These are phyloP conservation scores for Astreopora myriophthalma DNA, from an alignment of 64 coral and sea anemone genomes.

Conservation along the genomic window DNA sequence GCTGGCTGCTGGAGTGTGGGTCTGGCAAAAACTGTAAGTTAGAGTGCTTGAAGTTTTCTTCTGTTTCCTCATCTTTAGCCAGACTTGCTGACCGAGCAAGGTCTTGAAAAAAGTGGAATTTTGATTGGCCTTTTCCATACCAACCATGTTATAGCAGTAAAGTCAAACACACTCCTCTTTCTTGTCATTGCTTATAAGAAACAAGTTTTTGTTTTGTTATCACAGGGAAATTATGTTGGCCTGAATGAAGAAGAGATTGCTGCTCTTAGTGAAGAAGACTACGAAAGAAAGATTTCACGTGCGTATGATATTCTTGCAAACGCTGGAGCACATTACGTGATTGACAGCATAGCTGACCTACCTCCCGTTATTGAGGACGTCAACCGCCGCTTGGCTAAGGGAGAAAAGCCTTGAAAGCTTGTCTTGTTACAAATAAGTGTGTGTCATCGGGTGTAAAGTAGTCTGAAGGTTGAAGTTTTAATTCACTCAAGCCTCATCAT, in stretches of 20 bases:
- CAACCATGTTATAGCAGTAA: no score
- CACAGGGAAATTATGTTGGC: slow-evolving; percentile 95
- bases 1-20: slow-evolving; percentile 98
- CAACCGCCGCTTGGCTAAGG: slow-evolving; percentile 85
- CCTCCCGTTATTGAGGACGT: slow-evolving; percentile 98
- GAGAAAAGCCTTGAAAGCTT: slow-evolving; percentile 83
- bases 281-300: slow-evolving; percentile 72
- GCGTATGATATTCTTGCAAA: slow-evolving; percentile 94
- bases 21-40: slow-evolving; percentile 97
- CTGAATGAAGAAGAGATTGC: slow-evolving; percentile 94
- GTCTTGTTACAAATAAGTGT: background rate
- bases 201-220: background rate
- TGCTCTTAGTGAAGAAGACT: slow-evolving; percentile 75
- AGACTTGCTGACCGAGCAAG: no score
- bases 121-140: no score
- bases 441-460: background rate
- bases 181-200: no score
- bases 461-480: no score
- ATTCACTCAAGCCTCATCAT: no score
- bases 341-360: slow-evolving; percentile 88
- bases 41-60: background rate
- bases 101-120: no score
- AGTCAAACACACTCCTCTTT: no score
- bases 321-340: slow-evolving; percentile 97
- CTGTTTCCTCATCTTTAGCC: no score